Evolutionary conservation across 2,113 vertebrate species (phyloP).

Genomic region (Dromiciops gliroides): DNA sequence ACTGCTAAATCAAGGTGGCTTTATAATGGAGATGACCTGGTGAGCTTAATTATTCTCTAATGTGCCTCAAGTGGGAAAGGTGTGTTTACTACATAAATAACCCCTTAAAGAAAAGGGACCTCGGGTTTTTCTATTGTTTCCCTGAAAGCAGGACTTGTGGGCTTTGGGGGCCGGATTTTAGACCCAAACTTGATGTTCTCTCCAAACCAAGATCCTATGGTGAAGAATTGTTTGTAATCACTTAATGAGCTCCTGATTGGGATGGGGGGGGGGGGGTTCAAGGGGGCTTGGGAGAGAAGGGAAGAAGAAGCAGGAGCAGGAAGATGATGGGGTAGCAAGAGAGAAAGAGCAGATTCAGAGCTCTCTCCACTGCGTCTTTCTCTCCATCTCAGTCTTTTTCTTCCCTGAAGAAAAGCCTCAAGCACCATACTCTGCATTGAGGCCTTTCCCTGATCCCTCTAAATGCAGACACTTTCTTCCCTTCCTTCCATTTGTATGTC

Average conservation of each 20-base stretch:
- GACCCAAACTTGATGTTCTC: slow-evolving; percentile 30
- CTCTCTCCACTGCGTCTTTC: no score
- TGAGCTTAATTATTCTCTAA: slow-evolving; percentile 71
- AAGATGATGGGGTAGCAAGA: background rate
- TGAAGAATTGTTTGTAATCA: slow-evolving; percentile 8
- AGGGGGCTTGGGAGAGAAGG: background rate
- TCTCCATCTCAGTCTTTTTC: background rate
- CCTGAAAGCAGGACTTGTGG: slow-evolving; percentile 42
- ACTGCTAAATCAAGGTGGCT: slow-evolving; percentile 65
- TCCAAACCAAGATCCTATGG: slow-evolving; percentile 5
- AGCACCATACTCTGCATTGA: no score
- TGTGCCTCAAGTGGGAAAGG: slow-evolving; percentile 43
- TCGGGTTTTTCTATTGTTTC: slow-evolving; percentile 48
- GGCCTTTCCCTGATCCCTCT: background rate
- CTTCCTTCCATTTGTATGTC: background rate
- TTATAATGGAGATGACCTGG: slow-evolving; percentile 69
- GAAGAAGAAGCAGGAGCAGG: no score
- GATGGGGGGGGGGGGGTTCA: no score
- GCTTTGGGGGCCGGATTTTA: slow-evolving; percentile 46
- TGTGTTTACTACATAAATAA: slow-evolving; percentile 63
- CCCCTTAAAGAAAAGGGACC: slow-evolving; percentile 41
- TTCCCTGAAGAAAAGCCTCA: background rate
- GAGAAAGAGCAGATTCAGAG: no score
- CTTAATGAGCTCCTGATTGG: background rate
- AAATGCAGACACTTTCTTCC: background rate